A percentile compares a stretch with the other conserved stretches of the same genome.
Evolutionary conservation across 2,113 vertebrate species (phyloP).

Genomic region (Siniperca chuatsi): DNA sequence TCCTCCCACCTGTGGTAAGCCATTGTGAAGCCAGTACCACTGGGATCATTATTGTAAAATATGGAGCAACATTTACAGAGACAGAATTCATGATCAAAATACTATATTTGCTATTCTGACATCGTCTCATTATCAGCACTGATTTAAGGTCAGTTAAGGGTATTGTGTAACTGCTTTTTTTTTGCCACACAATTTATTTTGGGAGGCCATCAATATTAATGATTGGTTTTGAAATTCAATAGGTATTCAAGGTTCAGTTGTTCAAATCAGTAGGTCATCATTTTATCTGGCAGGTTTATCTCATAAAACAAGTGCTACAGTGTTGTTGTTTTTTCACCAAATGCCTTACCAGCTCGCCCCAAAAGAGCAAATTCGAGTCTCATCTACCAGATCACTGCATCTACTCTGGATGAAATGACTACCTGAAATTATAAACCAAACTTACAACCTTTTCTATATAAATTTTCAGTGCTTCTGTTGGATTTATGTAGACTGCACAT

Average conservation of each 20-base stretch:
- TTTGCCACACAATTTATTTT: neutral
- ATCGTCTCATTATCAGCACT: neutral
- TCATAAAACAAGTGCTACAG: neutral
- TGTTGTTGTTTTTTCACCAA: neutral
- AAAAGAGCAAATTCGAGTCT: neutral
- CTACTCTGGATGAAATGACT: neutral
- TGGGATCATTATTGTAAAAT: neutral
- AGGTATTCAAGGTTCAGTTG: neutral
- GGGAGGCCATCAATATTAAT: neutral
- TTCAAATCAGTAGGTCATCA: neutral
- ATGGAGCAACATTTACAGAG: neutral
- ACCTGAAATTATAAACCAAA: neutral
- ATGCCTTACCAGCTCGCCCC: neutral
- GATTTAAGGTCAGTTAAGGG: neutral
- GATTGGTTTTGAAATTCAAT: neutral
- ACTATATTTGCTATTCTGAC: neutral
- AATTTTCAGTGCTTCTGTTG: neutral
- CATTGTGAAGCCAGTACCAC: neutral
- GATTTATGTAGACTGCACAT: neutral
- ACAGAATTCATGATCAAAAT: constrained; percentile 12
- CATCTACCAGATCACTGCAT: neutral
- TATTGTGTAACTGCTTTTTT: neutral
- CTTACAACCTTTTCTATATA: neutral
- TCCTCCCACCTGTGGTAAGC: neutral
- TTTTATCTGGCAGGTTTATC: neutral